phyloP scores from a whole-genome alignment of 2,113 vertebrate species.

The Lathamus discolor region DNA sequence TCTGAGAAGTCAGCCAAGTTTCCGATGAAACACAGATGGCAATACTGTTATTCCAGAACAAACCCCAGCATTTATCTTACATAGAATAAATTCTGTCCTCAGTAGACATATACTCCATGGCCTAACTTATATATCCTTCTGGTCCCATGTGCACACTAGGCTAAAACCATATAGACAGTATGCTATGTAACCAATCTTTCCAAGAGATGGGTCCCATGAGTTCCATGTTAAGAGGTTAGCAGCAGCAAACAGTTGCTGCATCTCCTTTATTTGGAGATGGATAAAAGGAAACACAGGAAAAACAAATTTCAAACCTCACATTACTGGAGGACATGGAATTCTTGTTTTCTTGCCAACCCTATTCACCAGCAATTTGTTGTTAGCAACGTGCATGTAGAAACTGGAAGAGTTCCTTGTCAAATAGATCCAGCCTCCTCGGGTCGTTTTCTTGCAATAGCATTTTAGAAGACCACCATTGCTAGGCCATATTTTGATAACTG shows the following conservation, averaged over 20 bases:
- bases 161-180: not conserved
- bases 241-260: not conserved
- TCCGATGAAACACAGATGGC: conserved; percentile 4
- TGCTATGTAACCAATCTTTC: not conserved
- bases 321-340: not conserved
- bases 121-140: not conserved
- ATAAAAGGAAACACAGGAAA: not conserved
- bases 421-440: not conserved
- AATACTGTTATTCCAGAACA: not conserved
- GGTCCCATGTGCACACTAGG: not conserved
- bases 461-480: not conserved
- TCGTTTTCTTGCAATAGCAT: not conserved
- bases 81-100: not conserved
- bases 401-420: not conserved
- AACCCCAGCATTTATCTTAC: not conserved
- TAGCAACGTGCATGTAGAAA: not conserved
- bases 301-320: not conserved
- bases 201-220: not conserved
- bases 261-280: not conserved
- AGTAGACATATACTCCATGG: not conserved
- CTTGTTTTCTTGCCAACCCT: not conserved
- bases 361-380: not conserved
- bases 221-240: not conserved
- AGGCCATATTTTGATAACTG: not conserved
- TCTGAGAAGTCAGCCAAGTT: not conserved